Conservation (phyloP, 1,140 invertebrate genomes). For the Chymomyza costata region DNA sequence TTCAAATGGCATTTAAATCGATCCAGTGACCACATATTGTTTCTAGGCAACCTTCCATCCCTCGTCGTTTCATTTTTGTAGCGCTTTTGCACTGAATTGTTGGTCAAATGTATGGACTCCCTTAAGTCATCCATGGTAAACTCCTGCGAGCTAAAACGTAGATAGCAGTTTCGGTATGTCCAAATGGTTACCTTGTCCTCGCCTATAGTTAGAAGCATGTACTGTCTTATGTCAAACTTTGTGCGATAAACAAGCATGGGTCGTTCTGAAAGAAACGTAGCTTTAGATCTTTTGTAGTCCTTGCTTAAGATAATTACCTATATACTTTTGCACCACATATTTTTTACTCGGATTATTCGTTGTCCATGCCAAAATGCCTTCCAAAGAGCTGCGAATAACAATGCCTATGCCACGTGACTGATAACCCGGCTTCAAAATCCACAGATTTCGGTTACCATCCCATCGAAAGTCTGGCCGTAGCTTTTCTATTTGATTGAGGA, state of each 20-base stretch:
- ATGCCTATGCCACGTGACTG: slow-evolving; percentile 90
- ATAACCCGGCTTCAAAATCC: slow-evolving; percentile 93
- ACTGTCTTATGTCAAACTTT: slow-evolving; percentile 92
- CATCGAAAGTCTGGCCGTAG: slow-evolving; percentile 74
- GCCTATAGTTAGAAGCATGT: slow-evolving; percentile 90
- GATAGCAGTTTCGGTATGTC: slow-evolving; percentile 90
- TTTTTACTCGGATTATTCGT: slow-evolving; percentile 78
- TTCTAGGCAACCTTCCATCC: slow-evolving; percentile 81
- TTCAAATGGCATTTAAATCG: slow-evolving; percentile 83
- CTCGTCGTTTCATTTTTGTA: slow-evolving; percentile 81
- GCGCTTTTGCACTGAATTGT: slow-evolving; percentile 90
- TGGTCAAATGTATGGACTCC: slow-evolving; percentile 92
- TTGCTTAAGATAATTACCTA: slow-evolving; percentile 78
- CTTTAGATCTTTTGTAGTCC: neutral
- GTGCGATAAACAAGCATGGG: slow-evolving; percentile 89
- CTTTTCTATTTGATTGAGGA: slow-evolving; percentile 80
- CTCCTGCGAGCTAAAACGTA: slow-evolving; percentile 90
- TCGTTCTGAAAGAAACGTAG: slow-evolving; percentile 78
- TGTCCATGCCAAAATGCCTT: slow-evolving; percentile 80
- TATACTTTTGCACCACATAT: slow-evolving; percentile 94
- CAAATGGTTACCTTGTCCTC: slow-evolving; percentile 86
- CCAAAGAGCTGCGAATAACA: slow-evolving; percentile 75
- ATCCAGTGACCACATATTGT: slow-evolving; percentile 90
- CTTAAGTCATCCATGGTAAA: slow-evolving; percentile 87
- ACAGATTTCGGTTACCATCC: slow-evolving; percentile 88